Evolutionary conservation across 2,113 vertebrate species (phyloP), one percentile per base, ranked within the genome.

Genomic region (Chinchilla lanigera): DNA sequence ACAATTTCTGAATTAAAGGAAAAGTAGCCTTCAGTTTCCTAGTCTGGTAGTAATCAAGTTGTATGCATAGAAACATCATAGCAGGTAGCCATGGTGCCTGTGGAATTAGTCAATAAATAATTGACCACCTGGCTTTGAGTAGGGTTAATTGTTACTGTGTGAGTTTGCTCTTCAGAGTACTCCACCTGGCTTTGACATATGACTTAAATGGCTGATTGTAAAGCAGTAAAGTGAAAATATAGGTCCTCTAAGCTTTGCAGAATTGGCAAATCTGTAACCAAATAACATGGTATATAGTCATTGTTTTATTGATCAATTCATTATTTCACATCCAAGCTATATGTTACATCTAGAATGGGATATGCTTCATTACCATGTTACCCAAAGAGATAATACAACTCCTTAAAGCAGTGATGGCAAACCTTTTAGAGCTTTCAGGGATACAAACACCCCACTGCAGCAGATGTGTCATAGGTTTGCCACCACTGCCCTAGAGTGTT

Each of bases 301-400:
- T 96, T 89, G 30, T 86, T 84, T 97, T 87, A 78, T 60, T 96
- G 75, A 61, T 89, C 56, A 96, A 47, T 71, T 95, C 47, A 94
- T 91, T 73, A 89, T 94, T 92, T 82, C 44, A 87, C 30, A 87
- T 88, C 85, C 71, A 88, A 90, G 30, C 30, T 86, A n/a, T 87
- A 56, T 93, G 11, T 96, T 94, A 60, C 17, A 87, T 90, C 47
- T 71, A 56, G 77, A 93, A 93, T 90, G 67, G 85, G 67, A 95
- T 94, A 80, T n/a, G 61, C 47, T 77, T 96, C 47, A 60, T 92
- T 86, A 75, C 54, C 61, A 7, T 73, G 30, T 94, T 84, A 94
- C 10, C 4, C 56, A 87, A 71, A 92, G 71, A 85, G 28, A 71
- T 28, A 84, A 16, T 92, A 81, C 33, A 92, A 92, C 11, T 26